phyloP scores from a whole-genome alignment of 1,140 invertebrate genomes.

The Caenorhabditis briggsae region DNA sequence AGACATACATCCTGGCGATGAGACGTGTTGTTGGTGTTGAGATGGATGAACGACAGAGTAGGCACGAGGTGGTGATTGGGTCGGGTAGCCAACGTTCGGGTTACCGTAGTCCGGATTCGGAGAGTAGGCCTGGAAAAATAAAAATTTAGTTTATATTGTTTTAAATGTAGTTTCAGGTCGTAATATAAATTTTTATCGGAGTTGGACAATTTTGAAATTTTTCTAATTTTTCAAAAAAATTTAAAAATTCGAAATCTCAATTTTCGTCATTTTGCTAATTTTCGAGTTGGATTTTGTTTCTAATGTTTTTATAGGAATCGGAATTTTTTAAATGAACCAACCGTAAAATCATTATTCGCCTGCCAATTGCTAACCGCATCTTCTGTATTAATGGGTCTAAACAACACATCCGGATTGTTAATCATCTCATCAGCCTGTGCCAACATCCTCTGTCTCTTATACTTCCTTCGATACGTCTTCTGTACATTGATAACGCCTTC shows the following conservation, averaged over 20 bases:
- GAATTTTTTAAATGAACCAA: not conserved
- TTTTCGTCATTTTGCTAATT: no score
- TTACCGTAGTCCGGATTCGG: not conserved
- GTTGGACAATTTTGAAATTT: no score
- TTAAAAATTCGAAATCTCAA: no score
- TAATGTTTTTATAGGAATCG: no score
- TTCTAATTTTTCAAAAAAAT: no score
- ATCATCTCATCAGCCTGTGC: conserved; percentile 41
- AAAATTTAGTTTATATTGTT: no score
- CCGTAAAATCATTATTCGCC: conserved; percentile 22
- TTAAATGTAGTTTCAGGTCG: no score
- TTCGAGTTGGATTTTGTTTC: no score
- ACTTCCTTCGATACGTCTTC: conserved; percentile 60
- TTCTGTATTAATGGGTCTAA: conserved; percentile 58
- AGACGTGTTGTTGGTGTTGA: conserved; percentile 48
- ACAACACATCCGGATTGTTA: conserved; percentile 56
- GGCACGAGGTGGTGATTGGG: conserved; percentile 1
- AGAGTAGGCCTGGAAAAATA: conserved; percentile 22
- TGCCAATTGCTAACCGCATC: conserved; percentile 55
- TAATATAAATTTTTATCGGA: no score
- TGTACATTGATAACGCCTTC: not conserved
- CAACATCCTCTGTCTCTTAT: conserved; percentile 63
- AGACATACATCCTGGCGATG: conserved; percentile 59
- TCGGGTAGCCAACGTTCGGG: not conserved
- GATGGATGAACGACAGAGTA: conserved; percentile 54